A percentile compares a stretch with the other conserved stretches of the same genome.
phyloP scores from a whole-genome alignment of 2,113 vertebrate genomes.

The Genyomyrus donnyi region DNA sequence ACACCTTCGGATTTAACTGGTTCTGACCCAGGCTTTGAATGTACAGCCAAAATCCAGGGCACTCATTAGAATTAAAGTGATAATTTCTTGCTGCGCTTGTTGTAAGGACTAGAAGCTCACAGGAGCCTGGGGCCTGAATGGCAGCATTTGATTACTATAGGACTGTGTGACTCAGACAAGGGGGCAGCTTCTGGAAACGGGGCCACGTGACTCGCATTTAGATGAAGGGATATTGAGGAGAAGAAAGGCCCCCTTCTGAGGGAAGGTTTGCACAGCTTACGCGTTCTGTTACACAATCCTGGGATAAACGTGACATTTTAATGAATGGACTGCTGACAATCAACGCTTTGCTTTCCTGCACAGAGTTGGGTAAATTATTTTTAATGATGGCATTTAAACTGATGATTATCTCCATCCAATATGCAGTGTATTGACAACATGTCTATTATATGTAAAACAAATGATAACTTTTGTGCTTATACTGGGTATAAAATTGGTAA shows the following conservation, averaged over 20 bases:
- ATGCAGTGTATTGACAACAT: not conserved
- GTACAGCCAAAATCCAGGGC: not conserved
- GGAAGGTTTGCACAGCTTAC: constrained; percentile 1
- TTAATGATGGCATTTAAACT: not conserved
- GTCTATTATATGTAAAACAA: not conserved
- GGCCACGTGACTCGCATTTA: constrained; percentile 4
- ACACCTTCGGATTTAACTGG: not conserved
- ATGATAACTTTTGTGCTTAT: not conserved
- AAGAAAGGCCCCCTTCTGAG: constrained; percentile 19
- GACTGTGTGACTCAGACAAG: constrained; percentile 8
- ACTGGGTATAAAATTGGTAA: not conserved
- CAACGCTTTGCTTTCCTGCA: not conserved
- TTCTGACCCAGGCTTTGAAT: not conserved
- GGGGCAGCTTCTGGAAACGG: constrained; percentile 12
- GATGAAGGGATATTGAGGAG: constrained; percentile 14
- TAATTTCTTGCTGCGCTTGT: not conserved
- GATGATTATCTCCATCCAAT: not conserved
- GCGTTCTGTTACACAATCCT: constrained; percentile 2
- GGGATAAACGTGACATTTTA: constrained; percentile 12
- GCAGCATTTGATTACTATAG: constrained; percentile 29
- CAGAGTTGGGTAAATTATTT: not conserved
- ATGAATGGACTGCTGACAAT: constrained; percentile 9
- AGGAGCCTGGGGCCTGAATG: not conserved
- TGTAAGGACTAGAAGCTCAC: not conserved
- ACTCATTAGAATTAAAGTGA: not conserved